Evolutionary conservation across 2,113 vertebrate genomes (phyloP), one percentile per base, ranked within the genome.

Genomic region (Rafetus swinhoei): DNA sequence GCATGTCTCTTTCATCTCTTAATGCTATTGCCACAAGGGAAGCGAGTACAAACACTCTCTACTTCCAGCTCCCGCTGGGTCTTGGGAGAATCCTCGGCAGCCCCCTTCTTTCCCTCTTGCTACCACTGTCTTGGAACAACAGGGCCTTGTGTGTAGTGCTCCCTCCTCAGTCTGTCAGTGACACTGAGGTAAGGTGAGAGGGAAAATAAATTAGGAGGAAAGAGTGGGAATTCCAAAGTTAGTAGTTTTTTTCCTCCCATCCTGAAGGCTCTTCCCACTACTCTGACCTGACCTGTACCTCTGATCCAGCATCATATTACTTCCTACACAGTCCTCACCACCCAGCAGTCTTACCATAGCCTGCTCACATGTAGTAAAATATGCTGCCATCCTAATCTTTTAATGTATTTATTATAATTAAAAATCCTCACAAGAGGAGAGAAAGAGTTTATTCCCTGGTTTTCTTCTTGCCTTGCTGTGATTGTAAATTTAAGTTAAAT

Each of bases 341-440:
- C 81, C 35, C 76, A 90, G 25, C 76, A 24, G 24, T 92, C 24
- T 9, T 62, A 91, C 7, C 32, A 24, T 50, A 50, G 22, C 6
- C 74, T 25, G 85, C 62, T 25, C 35, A 88, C 54, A 53, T 87
- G 59, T 88, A 74, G 91, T 45, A 77, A 77, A 77, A 50, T 77
- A 77, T 15, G 45, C 22, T 77, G 74, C 39, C 35, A 77, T 27
- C 21, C 74, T 77, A 77, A 50, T 50, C 39, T 77, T 53, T n/a
- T 21, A 53, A 83, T 55, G 76, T 16, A 60, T 95, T 94, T 91
- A 45, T 52, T 95, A 4, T 94, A 81, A 92, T 89, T 25, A 77
- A 77, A 84, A 93, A 25, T 90, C 94, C 83, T 92, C 62, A 84
- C 84, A 83, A 82, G 83, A 72, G 45, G 45, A 45, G 45, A 45